Base-by-base conservation (phyloP, 2,888 invertebrate genomes). In the Plebejus melissa region DNA sequence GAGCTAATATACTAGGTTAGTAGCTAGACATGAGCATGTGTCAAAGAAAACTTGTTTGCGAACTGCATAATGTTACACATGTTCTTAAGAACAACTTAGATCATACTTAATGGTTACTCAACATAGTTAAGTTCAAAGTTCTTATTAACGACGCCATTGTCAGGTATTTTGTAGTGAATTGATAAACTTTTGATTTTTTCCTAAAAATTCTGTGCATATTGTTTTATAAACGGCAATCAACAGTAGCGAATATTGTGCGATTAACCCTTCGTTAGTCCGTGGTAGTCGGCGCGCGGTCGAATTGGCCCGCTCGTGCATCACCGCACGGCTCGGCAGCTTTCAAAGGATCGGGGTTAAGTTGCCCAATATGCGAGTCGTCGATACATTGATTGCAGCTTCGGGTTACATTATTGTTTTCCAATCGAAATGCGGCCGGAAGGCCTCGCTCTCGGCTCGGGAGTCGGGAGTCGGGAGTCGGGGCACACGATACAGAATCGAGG, bases 181-280 rank as follows among this genome's bases (percentile, higher is more conserved):
- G 9, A 46, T 46, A 46, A 9, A 11, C 9, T 46, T 46, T 46
- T 9, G 54, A 54, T 0, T 0, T 65, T 32, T 28, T 60, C 3
- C 28, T 28, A 9, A 22, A 58, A 58, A n/a, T 57, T 54, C 5
- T 22, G 57, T n/a, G n/a, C n/a, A 58, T 22, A 58, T 22, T 57
- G 57, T 58, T 9, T 58, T 58, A 46, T 60, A 60, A 60, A 28
- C 22, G 58, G n/a, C 60, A 60, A 60, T 28, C 16, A 4, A 54
- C 54, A 16, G 16, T 16, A 9, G 60, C 11, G 60, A 60, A 22
- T 60, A 60, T 28, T 58, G 58, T 58, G n/a, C 58, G 58, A 58
- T 58, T 60, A 60, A 60, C 60, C 65, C 32, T 65, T 65, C 32
- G 65, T 65, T 65, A 65, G 11, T 32, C 65, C 11, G 65, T 13